Conservation (phyloP, 2,888 invertebrate species). For the Gortyna flavago region DNA sequence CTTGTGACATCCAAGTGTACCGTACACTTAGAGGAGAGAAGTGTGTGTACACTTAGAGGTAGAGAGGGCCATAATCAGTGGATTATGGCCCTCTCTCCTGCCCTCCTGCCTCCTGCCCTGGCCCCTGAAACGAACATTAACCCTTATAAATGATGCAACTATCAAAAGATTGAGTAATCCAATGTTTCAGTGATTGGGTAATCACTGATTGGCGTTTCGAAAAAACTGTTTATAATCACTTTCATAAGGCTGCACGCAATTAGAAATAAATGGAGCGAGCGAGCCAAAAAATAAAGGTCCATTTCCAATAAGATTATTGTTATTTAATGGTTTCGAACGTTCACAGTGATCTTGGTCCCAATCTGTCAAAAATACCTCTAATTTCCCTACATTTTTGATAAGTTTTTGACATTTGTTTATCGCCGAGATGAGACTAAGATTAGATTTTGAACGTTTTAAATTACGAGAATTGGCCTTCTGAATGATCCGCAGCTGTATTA, state of each 20-base stretch:
- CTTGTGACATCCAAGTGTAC: not conserved
- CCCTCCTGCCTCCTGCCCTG: too few species aligned
- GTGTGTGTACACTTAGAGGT: too few species aligned
- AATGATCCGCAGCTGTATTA: not conserved
- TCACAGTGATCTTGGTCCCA: too few species aligned
- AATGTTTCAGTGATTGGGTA: conserved; percentile 45
- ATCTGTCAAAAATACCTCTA: too few species aligned
- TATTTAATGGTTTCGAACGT: conserved; percentile 6
- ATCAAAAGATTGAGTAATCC: conserved; percentile 35
- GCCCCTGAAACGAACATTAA: not conserved
- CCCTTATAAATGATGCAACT: conserved; percentile 9
- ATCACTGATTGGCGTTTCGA: conserved; percentile 30
- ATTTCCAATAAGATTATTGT: conserved; percentile 34
- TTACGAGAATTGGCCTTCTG: too few species aligned
- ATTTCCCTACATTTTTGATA: too few species aligned
- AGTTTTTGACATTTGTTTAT: too few species aligned
- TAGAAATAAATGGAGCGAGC: conserved; percentile 54
- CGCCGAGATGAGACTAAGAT: too few species aligned
- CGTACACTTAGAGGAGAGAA: too few species aligned
- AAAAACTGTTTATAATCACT: conserved; percentile 43
- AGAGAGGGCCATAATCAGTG: too few species aligned
- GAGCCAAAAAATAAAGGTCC: conserved; percentile 5
- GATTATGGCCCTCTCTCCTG: too few species aligned
- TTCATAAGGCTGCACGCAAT: conserved; percentile 43
- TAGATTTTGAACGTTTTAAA: too few species aligned